Conservation (phyloP, 2,797 vertebrate genomes). For the Phoxinus dragarum region DNA sequence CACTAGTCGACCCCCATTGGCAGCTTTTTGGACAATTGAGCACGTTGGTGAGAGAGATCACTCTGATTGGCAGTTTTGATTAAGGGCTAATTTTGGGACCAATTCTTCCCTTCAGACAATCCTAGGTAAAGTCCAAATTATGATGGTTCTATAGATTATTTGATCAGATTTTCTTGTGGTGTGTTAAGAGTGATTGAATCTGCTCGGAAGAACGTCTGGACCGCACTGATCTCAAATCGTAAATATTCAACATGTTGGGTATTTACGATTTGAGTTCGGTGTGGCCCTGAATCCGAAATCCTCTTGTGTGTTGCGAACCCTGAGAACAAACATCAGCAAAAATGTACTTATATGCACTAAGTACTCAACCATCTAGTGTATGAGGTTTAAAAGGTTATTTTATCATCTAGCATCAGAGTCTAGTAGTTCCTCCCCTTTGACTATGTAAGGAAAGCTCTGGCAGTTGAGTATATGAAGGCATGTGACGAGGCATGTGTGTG, state of each 20-base stretch:
- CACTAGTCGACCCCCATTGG: background rate
- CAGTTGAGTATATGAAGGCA: background rate
- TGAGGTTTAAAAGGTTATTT: background rate
- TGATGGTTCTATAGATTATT: no score
- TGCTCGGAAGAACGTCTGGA: no score
- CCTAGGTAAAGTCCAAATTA: background rate
- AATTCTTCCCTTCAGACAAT: background rate
- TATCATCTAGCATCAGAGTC: background rate
- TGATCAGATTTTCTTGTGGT: no score
- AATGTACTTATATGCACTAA: background rate
- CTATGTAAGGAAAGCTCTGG: background rate
- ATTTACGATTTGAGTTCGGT: no score
- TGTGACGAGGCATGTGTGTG: no score
- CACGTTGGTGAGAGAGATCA: background rate
- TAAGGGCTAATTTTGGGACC: background rate
- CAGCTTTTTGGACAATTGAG: background rate
- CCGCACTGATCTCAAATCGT: no score
- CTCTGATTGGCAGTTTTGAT: background rate
- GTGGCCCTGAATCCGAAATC: no score
- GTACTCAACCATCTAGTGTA: background rate
- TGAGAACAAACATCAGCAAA: no score
- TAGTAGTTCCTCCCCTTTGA: background rate
- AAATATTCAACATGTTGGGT: no score
- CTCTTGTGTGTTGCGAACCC: no score
- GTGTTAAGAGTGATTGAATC: no score